Base-by-base conservation (phyloP, 53 echinoderm and acorn worm genomes). In the Mesocentrotus franciscanus region DNA sequence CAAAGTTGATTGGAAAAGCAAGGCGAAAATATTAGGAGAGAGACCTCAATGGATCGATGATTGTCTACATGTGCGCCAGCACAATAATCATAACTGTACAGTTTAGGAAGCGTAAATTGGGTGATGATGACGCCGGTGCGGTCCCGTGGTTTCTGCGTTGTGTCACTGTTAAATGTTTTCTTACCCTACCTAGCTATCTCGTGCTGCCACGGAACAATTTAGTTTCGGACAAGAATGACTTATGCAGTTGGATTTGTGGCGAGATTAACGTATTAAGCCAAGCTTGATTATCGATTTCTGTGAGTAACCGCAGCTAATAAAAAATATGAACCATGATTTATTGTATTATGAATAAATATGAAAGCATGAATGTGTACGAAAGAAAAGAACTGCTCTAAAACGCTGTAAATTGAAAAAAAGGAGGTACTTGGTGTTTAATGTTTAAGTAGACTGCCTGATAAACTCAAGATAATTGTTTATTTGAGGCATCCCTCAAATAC, bases 391-490 rank as follows among this genome's bases (percentile, higher is more conserved):
- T 94, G 89, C 89, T 94, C 39, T 94, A 94, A 94, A 55, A 94
- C 62, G 95, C 95, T 94, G 95, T 94, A 94, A 94, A 94, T 94
- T 94, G 39, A 94, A 62, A 58, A 91, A 64, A 75, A 9, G 16
- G 81, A 81, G 81, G 93, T 93, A 93, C 93, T 93, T 93, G 74
- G 16, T 91, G 61, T 66, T 32, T 60, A 90, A 90, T 59, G 33
- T 39, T 6, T 5, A 20, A 81, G 20, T 18, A 87, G 27, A 58
- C 87, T 27, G 58, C 26, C 58, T 57, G 56, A 24, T 58, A 57
- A 59, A 59, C n/a, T 58, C 5, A 24, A 22, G 5, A 85, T 85
- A 71, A 71, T 30, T 2, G 49, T 49, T 84, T 24, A 5, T 84
- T 84, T 84, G 78, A 78, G 78, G 5, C 27, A 34, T 34, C 12